A percentile compares a stretch with the other conserved stretches of the same genome.
phyloP scores from a whole-genome alignment of 2,888 invertebrate genomes.

The Osedax frankpressi region DNA sequence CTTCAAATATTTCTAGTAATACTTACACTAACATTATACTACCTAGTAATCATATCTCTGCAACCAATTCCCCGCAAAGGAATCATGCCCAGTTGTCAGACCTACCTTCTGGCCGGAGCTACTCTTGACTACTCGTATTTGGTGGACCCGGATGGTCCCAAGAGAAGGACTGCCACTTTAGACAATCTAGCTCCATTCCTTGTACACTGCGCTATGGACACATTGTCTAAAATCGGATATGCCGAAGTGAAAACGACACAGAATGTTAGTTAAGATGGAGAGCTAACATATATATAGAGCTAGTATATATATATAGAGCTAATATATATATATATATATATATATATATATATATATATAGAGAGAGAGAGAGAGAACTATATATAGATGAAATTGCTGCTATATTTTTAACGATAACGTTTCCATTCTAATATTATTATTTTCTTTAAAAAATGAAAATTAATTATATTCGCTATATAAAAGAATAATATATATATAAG shows the following conservation, averaged over 20 bases:
- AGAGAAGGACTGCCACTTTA: neutral
- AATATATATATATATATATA: neutral
- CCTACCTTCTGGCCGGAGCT: slow-evolving; percentile 26
- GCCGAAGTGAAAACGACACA: neutral
- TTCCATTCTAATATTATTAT: too few species aligned
- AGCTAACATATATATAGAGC: neutral
- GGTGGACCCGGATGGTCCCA: slow-evolving; percentile 30
- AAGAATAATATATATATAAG: too few species aligned
- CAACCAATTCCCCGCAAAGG: too few species aligned
- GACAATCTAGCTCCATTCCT: slow-evolving; percentile 12
- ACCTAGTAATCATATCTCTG: too few species aligned
- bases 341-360: too few species aligned
- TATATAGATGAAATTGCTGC: too few species aligned
- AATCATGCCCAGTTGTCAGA: slow-evolving; percentile 33
- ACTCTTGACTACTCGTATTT: slow-evolving; percentile 28
- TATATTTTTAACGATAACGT: too few species aligned
- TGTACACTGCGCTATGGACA: slow-evolving; percentile 13
- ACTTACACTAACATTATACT: too few species aligned
- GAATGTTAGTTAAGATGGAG: neutral
- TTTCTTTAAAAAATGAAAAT: too few species aligned
- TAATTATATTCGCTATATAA: too few species aligned
- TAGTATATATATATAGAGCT: neutral
- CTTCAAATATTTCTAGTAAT: too few species aligned
- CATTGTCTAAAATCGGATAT: neutral
- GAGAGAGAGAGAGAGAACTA: too few species aligned